These are phyloP conservation scores for Loxodonta africana DNA, from an alignment of 2,113 vertebrate species.

Conservation along the genomic window DNA sequence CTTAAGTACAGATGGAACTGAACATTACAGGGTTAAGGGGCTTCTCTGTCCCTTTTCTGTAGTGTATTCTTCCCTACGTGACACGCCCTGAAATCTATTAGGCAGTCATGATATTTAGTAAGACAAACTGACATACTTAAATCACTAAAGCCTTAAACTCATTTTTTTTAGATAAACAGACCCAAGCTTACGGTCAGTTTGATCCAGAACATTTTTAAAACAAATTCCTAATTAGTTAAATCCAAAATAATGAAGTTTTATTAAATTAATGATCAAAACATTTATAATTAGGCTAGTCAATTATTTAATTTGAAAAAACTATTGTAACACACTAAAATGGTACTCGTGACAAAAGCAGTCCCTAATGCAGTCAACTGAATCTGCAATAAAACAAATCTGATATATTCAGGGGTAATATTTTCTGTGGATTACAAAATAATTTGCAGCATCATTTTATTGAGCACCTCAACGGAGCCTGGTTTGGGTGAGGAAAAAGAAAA, in stretches of 20 bases:
- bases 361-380: neutral
- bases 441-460: neutral
- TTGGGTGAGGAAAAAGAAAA: neutral
- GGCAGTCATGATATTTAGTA: neutral
- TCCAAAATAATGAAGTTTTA: neutral
- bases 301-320: slow-evolving; percentile 7
- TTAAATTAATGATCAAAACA: neutral
- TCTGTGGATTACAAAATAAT: neutral
- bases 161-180: neutral
- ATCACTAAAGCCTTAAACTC: neutral
- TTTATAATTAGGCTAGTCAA: neutral
- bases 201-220: neutral
- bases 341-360: neutral
- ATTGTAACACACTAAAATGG: neutral
- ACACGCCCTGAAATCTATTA: neutral
- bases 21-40: neutral
- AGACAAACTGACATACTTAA: neutral
- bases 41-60: neutral
- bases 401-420: neutral
- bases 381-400: slow-evolving; percentile 25
- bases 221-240: neutral
- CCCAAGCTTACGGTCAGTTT: neutral
- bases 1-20: neutral
- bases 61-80: neutral
- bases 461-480: neutral